phyloP scores from a whole-genome alignment of 2,113 vertebrate genomes.

The Sinocyclocheilus anophthalmus region DNA sequence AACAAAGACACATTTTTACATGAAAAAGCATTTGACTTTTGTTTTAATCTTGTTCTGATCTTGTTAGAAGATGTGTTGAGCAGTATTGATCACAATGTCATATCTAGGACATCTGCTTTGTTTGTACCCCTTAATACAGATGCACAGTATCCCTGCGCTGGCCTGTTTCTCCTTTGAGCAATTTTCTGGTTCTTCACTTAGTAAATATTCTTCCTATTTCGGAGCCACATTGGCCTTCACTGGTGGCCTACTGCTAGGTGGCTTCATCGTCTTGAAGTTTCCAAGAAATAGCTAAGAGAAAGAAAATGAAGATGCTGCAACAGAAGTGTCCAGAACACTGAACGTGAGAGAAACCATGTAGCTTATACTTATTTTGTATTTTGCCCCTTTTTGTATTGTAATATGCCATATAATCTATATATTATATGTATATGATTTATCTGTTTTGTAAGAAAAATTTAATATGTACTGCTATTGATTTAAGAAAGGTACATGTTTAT shows the following conservation, averaged over 20 bases:
- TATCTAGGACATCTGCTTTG: not conserved
- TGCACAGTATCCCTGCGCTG: slow-evolving; percentile 50
- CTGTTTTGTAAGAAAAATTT: not conserved
- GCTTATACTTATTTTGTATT: not conserved
- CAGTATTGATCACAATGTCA: not conserved
- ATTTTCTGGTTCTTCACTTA: slow-evolving; percentile 17
- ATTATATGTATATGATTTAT: not conserved
- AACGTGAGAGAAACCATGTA: not conserved
- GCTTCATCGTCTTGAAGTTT: slow-evolving; percentile 17
- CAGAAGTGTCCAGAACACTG: not conserved
- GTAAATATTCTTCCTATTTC: not conserved
- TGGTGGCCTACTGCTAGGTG: slow-evolving; percentile 35
- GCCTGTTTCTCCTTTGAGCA: slow-evolving; percentile 39
- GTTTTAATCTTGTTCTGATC: not conserved
- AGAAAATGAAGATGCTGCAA: not conserved
- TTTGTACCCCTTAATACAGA: slow-evolving; percentile 29
- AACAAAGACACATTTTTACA: not conserved
- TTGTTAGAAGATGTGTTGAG: not conserved
- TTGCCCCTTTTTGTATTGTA: not conserved
- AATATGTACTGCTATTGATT: not conserved
- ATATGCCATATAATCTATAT: not conserved
- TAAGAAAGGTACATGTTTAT: not conserved
- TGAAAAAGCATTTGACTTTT: not conserved
- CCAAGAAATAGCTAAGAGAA: slow-evolving; percentile 26
- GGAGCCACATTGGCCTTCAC: not conserved